These are phyloP conservation scores for Botia kubotai DNA, from an alignment of 2,797 vertebrate genomes.

Conservation along the genomic window DNA sequence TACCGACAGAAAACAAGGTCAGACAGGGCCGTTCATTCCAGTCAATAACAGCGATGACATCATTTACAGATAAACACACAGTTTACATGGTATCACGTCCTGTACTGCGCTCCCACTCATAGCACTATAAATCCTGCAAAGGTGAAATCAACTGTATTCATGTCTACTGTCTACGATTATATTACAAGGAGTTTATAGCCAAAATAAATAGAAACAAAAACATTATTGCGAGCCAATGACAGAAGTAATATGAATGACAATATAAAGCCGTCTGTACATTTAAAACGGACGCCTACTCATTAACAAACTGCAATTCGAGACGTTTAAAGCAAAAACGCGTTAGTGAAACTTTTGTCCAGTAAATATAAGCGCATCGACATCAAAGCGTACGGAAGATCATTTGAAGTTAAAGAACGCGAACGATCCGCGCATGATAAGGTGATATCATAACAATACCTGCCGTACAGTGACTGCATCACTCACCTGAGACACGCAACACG, in stretches of 20 bases:
- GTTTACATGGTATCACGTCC: too few species aligned
- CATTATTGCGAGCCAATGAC: background rate
- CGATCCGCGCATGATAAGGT: background rate
- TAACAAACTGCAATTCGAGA: background rate
- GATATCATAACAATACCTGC: background rate
- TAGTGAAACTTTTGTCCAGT: background rate
- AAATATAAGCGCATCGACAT: background rate
- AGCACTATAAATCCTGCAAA: too few species aligned
- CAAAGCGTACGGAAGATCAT: background rate
- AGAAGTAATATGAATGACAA: background rate
- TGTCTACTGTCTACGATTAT: too few species aligned
- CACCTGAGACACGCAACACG: slow-evolving; percentile 80
- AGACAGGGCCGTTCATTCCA: background rate
- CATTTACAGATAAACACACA: background rate
- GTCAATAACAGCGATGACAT: background rate
- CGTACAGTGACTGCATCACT: slow-evolving; percentile 50
- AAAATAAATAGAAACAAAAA: too few species aligned
- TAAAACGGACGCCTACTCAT: background rate
- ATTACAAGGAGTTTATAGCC: too few species aligned
- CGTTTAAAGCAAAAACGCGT: background rate
- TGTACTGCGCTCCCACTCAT: too few species aligned
- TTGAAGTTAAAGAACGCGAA: background rate
- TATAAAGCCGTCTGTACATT: background rate
- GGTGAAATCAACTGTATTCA: too few species aligned
- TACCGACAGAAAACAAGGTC: background rate